These are phyloP conservation scores for Patella vulgata DNA, from an alignment of 1,140 invertebrate genomes.

Conservation along the genomic window DNA sequence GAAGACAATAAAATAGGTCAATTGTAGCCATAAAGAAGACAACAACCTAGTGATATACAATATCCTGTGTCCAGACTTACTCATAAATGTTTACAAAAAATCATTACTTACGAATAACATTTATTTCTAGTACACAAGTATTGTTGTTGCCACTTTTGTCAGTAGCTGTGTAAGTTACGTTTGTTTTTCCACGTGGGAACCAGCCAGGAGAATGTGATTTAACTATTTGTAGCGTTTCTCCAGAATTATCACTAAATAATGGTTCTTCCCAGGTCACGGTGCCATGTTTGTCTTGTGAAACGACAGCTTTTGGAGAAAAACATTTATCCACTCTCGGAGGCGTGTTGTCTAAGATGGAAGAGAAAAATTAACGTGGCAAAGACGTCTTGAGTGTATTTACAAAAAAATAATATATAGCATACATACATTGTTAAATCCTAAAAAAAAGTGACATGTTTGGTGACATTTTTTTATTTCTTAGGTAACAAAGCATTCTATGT, in stretches of 20 bases:
- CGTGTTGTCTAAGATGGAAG: constrained; percentile 69
- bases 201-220: constrained; percentile 69
- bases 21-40: not conserved
- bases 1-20: not conserved
- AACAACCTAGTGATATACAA: not conserved
- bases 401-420: not conserved
- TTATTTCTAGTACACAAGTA: constrained; percentile 73
- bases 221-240: constrained; percentile 63
- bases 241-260: constrained; percentile 77
- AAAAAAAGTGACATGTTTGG: not conserved
- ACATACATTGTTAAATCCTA: constrained; percentile 16
- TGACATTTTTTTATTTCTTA: not conserved
- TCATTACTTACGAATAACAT: constrained; percentile 72
- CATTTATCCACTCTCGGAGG: constrained; percentile 75
- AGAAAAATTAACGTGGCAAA: not conserved
- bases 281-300: constrained; percentile 66
- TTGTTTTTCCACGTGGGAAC: constrained; percentile 72
- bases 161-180: constrained; percentile 72
- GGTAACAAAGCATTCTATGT: not conserved
- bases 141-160: constrained; percentile 74
- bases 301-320: constrained; percentile 71
- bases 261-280: constrained; percentile 75
- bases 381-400: not conserved
- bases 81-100: not conserved
- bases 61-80: not conserved